Conservation (phyloP, 1,140 invertebrate genomes). For the Macrobrachium nipponense region DNA sequence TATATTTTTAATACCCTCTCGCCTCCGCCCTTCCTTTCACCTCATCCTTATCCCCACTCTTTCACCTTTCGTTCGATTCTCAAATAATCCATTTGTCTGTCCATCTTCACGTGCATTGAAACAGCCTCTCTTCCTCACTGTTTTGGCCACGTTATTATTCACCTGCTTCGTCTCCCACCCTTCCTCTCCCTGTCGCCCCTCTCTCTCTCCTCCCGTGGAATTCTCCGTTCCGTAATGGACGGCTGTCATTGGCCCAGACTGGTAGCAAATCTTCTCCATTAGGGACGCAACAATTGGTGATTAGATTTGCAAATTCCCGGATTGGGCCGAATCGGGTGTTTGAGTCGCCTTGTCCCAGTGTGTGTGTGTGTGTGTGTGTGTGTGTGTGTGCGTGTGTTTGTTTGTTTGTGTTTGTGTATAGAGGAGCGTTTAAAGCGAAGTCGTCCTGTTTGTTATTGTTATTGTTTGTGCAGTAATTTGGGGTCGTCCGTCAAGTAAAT, state of each 20-base stretch:
- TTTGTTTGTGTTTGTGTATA: neutral
- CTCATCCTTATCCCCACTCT: no score
- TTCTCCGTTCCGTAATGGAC: neutral
- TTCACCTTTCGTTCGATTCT: neutral
- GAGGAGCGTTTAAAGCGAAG: neutral
- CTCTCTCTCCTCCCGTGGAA: neutral
- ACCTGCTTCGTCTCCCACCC: neutral
- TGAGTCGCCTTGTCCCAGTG: neutral
- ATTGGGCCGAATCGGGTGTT: neutral
- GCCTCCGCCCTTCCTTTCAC: neutral
- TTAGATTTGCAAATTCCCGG: neutral
- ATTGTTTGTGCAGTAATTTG: no score
- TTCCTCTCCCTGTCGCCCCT: neutral
- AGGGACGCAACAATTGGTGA: no score
- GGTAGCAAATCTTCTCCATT: slow-evolving; percentile 1
- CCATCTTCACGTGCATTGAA: neutral
- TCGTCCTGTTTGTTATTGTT: no score
- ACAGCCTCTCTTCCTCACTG: neutral
- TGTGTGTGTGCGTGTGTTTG: neutral
- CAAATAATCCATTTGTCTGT: neutral
- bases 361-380: slow-evolving; percentile 4
- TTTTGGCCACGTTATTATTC: neutral
- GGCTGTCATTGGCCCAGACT: no score
- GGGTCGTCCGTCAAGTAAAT: no score
- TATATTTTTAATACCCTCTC: neutral